These are phyloP conservation scores for Gnathonemus longibarbis DNA, from an alignment of 2,113 vertebrate species.

Conservation along the genomic window DNA sequence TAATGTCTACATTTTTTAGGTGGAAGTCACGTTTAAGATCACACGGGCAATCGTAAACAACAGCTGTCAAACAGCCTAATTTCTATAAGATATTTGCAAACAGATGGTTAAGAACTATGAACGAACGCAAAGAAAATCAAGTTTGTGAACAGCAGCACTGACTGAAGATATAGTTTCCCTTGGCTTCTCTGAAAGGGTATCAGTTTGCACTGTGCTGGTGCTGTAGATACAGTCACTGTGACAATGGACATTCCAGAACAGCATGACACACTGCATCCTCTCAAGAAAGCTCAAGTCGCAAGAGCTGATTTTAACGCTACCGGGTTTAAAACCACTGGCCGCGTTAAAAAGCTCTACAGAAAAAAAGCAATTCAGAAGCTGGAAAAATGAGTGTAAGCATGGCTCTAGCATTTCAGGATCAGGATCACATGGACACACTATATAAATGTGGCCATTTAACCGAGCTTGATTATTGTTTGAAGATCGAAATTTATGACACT, in stretches of 20 bases:
- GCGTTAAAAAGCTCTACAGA: constrained; percentile 30
- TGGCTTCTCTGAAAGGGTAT: background rate
- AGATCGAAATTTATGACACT: background rate
- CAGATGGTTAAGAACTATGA: background rate
- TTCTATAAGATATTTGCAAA: background rate
- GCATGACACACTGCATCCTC: constrained; percentile 97
- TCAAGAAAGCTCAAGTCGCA: constrained; percentile 33
- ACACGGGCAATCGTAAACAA: background rate
- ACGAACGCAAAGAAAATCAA: background rate
- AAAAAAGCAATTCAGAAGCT: constrained; percentile 26
- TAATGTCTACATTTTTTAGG: background rate
- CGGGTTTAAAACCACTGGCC: constrained; percentile 27
- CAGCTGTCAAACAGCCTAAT: background rate
- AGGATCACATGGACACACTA: background rate
- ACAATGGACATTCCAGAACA: constrained; percentile 66
- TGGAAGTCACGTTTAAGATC: background rate
- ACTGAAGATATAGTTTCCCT: background rate
- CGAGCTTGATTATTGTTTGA: background rate
- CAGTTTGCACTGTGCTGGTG: background rate
- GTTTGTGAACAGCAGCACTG: background rate
- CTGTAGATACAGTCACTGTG: constrained; percentile 5
- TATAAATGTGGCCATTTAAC: background rate
- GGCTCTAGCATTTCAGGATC: constrained; percentile 42
- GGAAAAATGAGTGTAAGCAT: constrained; percentile 34
- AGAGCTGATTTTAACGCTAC: constrained; percentile 28